Base-by-base conservation (phyloP, 2,797 vertebrate genomes). In the Enteromius fasciolatus region DNA sequence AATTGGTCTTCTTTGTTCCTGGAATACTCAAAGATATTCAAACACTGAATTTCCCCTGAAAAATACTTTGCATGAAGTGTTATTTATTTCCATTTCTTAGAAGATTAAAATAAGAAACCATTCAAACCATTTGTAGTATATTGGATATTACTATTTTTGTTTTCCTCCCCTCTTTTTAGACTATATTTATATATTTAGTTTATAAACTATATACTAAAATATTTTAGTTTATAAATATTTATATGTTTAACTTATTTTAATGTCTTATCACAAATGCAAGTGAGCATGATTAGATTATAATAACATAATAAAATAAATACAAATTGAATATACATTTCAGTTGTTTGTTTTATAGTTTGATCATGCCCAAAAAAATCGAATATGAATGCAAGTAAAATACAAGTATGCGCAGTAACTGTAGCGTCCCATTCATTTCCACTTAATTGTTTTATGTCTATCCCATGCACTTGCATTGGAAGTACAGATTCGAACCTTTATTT, bases 1-100 rank as follows among this genome's bases (percentile, higher is more conserved):
- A 86, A 85, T 85, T 41, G 61, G 54, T 86, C 63, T 83, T 39
- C 23, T 63, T 85, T 79, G 25, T 69, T 50, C 57, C 36, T 70
- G 54, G 68, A 25, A 83, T 52, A 57, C 48, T 31, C 68, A 80
- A 52, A 63, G 31, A 67, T 33, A 81, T 81, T 86, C 69, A 75
- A 63, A 61, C n/a, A 52, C 17, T 18, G 17, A 25, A 54, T 5
- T 46, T 20, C 59, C 31, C 23, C 67, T 64, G 41, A 41, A 31
- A 76, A 52, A 8, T 17, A 4, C 48, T 61, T 82, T 15, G 9
- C 33, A 63, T 69, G 39, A 31, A 57, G 10, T 57, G 50, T 57
- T 69, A 57, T 57, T 79, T n/a, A 57, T 57, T 67, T 79, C 8
- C 36, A 6, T 69, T 25, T 18, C 50, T 14, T 7, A 57, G 15